Conservation (phyloP, 2,113 vertebrate species). For the Hassar affinis region DNA sequence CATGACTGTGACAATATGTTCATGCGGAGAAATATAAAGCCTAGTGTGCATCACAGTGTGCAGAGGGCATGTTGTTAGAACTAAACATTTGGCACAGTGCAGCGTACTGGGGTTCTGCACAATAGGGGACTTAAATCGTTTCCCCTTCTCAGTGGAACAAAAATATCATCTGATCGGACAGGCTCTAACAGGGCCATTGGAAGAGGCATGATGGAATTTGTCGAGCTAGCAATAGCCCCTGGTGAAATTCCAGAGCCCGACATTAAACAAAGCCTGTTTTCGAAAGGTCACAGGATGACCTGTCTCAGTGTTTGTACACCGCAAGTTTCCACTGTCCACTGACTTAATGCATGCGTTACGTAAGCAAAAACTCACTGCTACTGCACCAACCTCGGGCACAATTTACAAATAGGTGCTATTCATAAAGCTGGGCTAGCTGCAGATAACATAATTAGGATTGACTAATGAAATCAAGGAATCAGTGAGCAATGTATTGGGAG, state of each 20-base stretch:
- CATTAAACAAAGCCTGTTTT: slow-evolving; percentile 67
- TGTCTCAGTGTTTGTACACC: slow-evolving; percentile 66
- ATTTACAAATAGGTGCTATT: not conserved
- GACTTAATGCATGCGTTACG: slow-evolving; percentile 11
- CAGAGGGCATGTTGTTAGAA: slow-evolving; percentile 40
- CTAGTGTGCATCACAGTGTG: not conserved
- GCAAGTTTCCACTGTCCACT: slow-evolving; percentile 43
- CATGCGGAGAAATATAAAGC: not conserved
- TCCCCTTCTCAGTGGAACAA: slow-evolving; percentile 52
- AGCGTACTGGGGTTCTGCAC: slow-evolving; percentile 28
- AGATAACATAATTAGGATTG: not conserved
- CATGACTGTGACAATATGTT: not conserved
- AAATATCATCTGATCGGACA: slow-evolving; percentile 59
- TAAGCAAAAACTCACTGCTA: not conserved
- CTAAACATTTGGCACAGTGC: slow-evolving; percentile 46
- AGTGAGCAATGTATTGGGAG: not conserved
- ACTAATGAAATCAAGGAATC: not conserved
- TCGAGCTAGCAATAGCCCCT: slow-evolving; percentile 60
- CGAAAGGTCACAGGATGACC: slow-evolving; percentile 53
- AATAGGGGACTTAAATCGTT: slow-evolving; percentile 46
- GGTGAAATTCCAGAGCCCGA: slow-evolving; percentile 65
- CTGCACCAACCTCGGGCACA: slow-evolving; percentile 8
- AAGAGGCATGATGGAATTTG: slow-evolving; percentile 59
- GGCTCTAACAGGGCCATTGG: slow-evolving; percentile 51
- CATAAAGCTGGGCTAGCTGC: not conserved